Conservation (phyloP, 2,888 invertebrate genomes). For the Keiferia lycopersicella region DNA sequence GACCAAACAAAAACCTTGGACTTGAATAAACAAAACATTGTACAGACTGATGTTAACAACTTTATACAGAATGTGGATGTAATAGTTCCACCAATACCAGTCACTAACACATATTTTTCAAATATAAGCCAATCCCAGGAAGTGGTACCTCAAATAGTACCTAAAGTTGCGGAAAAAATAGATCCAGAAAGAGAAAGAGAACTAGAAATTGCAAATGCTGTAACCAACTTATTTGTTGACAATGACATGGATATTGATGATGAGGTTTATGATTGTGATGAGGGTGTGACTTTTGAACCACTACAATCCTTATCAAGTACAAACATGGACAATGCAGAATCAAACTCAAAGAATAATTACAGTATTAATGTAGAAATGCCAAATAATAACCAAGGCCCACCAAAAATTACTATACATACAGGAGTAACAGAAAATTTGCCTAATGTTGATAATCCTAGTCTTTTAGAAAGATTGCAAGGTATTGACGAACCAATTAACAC, state of each 20-base stretch:
- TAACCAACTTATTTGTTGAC: not conserved
- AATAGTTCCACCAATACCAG: not conserved
- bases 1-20: no score
- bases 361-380: slow-evolving; percentile 14
- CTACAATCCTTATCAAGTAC: not conserved
- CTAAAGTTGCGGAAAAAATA: not conserved
- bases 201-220: not conserved
- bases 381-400: not conserved
- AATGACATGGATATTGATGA: slow-evolving; percentile 7
- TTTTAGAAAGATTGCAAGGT: not conserved
- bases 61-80: no score
- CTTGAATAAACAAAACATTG: no score
- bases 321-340: not conserved
- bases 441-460: not conserved
- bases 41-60: no score
- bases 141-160: not conserved
- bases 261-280: not conserved
- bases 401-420: slow-evolving; percentile 10
- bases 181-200: not conserved
- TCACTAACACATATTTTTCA: not conserved
- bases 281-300: not conserved
- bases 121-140: not conserved
- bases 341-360: slow-evolving; percentile 1
- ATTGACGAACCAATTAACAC: not conserved
- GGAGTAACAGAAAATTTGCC: not conserved